phyloP scores from a whole-genome alignment of 2,113 vertebrate species.

The Scatophagus argus region DNA sequence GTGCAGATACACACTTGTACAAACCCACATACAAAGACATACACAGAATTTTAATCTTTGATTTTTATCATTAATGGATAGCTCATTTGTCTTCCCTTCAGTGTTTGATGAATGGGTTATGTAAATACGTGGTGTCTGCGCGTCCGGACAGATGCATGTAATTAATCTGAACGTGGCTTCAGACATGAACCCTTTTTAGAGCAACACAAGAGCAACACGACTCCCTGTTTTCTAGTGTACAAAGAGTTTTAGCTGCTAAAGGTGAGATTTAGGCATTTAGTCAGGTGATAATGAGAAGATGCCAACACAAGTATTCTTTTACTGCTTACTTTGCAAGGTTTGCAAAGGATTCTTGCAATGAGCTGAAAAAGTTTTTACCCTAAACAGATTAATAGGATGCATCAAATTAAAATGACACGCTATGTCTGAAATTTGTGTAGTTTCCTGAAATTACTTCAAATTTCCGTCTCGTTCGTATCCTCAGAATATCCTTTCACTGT shows the following conservation, averaged over 20 bases:
- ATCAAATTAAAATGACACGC: neutral
- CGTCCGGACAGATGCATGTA: neutral
- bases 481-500: neutral
- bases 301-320: neutral
- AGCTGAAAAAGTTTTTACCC: neutral
- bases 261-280: neutral
- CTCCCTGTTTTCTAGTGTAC: neutral
- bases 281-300: neutral
- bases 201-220: neutral
- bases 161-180: neutral
- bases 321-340: neutral
- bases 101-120: slow-evolving; percentile 64
- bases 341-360: neutral
- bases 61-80: slow-evolving; percentile 47
- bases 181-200: neutral
- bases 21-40: slow-evolving; percentile 7
- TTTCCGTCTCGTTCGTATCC: too few relatives aligned
- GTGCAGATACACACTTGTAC: neutral
- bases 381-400: neutral
- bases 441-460: neutral
- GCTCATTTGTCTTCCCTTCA: slow-evolving; percentile 49
- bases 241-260: neutral
- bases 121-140: slow-evolving; percentile 38
- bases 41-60: slow-evolving; percentile 33
- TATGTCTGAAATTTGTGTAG: neutral